Evolutionary conservation across 1,140 invertebrate species (phyloP), one percentile per base, ranked within the genome.

Genomic region (Hylaeus volcanicus): DNA sequence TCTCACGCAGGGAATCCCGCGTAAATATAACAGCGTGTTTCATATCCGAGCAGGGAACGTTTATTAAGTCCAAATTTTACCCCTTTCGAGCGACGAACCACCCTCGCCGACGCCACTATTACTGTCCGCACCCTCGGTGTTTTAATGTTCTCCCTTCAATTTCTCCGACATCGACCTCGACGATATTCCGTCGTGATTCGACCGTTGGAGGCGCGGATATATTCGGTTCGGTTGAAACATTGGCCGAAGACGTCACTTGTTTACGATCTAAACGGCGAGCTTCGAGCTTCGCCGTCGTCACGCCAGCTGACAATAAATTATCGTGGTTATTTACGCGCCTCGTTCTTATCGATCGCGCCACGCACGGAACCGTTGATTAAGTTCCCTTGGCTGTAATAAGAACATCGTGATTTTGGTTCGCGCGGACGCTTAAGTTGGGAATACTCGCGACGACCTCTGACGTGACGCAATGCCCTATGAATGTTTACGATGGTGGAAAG

Each of bases 91-190:
- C 84, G 81, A 77, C 73, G 76, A 83, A 73, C 76, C 82, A 74
- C 85, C 88, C 88, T 84, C 74, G 82, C 68, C 85, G 82, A 89
- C 88, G 87, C 88, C 86, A 86, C 84, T 90, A 88, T 83, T 75
- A 87, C 85, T 88, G 87, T 88, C 88, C 85, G 88, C 87, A 90
- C 89, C 88, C 89, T 90, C 85, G 71, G 83, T 85, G 86, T 86
- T 90, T 90, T 89, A 84, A 90, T 86, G 78, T 74, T 89, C 83
- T 86, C 88, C 87, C 89, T 87, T 90, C 84, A 74, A 89, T 86
- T 89, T 89, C 84, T 87, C 86, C 82, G 72, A 81, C 88, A 86
- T 85, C 86, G 79, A 88, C 83, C 79, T 75, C 83, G 84, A 87
- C 82, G 74, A 86, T 87, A 87, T 87, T 87, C 81, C 53, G 64